Evolutionary conservation across 2,888 invertebrate genomes (phyloP), one percentile per base, ranked within the genome.

Genomic region (Tipula lateralis): DNA sequence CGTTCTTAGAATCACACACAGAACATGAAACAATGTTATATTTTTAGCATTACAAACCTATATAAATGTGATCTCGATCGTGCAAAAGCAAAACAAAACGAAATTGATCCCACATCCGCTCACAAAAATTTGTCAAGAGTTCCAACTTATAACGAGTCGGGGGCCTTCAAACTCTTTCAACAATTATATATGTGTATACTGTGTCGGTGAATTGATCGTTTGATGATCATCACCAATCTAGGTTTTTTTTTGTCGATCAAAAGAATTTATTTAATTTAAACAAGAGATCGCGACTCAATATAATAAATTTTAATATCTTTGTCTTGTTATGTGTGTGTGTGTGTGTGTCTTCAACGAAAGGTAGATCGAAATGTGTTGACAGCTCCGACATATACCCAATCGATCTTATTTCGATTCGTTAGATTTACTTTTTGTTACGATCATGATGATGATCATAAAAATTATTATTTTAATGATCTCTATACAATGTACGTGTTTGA

Each of bases 61-160:
- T 16, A 50, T 50, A 66, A n/a, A n/a, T 39, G 13, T 24, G 24
- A 66, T 66, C 66, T 19, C 66, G 66, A 66, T 66, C 66, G 66
- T 66, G 66, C 66, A 66, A 66, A 66, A 66, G 66, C 66, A 66
- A 66, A 66, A 66, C 66, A 66, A 66, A 66, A 24, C 66, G 24
- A 66, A 66, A 24, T 66, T 66, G 66, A 66, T 24, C 66, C 24
- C 66, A 66, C 24, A 66, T 66, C 66, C 66, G 66, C 66, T 66
- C 24, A 66, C 24, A 24, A 24, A 24, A 66, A 66, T 66, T 66
- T 66, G 66, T 66, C 66, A 66, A 66, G 66, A 24, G 7, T 24
- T 24, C 66, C 12, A 24, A 24, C 24, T 6, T 19, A 3, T 4
- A 36, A 44, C 7, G 66, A n/a, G 6, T 44, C n/a, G 44, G 44